A percentile compares a stretch with the other conserved stretches of the same genome.
These are phyloP conservation scores for Tenrec ecaudatus DNA, from an alignment of 2,113 vertebrate species.

Conservation along the genomic window DNA sequence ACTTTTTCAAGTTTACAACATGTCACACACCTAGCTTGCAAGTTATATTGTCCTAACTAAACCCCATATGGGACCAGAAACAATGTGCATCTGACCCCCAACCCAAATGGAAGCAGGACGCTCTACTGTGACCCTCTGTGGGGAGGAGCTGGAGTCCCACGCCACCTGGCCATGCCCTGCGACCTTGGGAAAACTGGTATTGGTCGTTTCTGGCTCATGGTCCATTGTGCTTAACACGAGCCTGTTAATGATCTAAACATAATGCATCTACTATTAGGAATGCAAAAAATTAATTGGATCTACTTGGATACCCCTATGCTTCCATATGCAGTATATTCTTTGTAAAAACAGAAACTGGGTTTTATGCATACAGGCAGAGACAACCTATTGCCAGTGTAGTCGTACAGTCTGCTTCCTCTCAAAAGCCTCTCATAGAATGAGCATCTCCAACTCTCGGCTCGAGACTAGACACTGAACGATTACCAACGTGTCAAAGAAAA, in stretches of 20 bases:
- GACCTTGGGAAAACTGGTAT: background rate
- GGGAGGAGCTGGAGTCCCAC: no score
- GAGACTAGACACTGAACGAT: conserved; percentile 50
- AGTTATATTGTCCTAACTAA: conserved; percentile 31
- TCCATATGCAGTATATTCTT: background rate
- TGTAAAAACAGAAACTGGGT: conserved; percentile 41
- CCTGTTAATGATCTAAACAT: background rate
- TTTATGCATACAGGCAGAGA: background rate
- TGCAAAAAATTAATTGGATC: background rate
- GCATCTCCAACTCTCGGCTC: conserved; percentile 56
- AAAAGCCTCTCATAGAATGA: conserved; percentile 58
- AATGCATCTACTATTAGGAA: conserved; percentile 7
- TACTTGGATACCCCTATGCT: background rate
- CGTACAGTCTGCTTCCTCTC: conserved; percentile 55
- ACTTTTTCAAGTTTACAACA: background rate
- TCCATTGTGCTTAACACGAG: background rate
- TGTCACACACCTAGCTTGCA: background rate
- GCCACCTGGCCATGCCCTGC: background rate
- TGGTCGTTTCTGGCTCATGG: background rate
- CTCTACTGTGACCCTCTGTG: no score
- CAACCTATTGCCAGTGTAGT: background rate
- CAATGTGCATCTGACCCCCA: background rate
- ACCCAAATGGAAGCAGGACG: background rate
- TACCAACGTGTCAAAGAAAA: conserved; percentile 62
- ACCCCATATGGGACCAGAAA: conserved; percentile 38